Conservation (phyloP, 2,113 vertebrate genomes). For the Grantiella picta region DNA sequence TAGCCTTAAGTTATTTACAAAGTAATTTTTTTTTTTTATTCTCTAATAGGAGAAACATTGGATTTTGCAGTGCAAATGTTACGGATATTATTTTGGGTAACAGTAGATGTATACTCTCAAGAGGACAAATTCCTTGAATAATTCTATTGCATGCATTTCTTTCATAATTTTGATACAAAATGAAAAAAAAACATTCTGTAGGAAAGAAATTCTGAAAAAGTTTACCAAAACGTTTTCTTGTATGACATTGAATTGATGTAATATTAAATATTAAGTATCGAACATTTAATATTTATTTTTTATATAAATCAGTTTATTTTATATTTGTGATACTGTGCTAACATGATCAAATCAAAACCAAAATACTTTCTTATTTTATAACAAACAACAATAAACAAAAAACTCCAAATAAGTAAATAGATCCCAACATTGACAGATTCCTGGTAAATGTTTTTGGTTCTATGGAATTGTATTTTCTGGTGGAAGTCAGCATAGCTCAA, state of each 20-base stretch:
- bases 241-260: neutral
- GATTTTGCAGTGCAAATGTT: neutral
- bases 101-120: neutral
- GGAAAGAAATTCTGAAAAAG: neutral
- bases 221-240: neutral
- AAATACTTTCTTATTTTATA: neutral
- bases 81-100: neutral
- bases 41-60: neutral
- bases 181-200: neutral
- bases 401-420: neutral
- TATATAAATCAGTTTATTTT: neutral
- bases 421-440: neutral
- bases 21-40: neutral
- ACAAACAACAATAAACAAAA: neutral
- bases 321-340: neutral
- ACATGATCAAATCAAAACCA: neutral
- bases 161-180: neutral
- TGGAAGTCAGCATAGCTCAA: neutral
- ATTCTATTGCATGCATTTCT: neutral
- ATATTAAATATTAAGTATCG: neutral
- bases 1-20: neutral
- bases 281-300: neutral
- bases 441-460: neutral
- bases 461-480: neutral
- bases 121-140: neutral